Percentiles rank a stretch among this genome's conserved stretches.
phyloP scores from a whole-genome alignment of 2,113 vertebrate species.

The Hyla sarda region DNA sequence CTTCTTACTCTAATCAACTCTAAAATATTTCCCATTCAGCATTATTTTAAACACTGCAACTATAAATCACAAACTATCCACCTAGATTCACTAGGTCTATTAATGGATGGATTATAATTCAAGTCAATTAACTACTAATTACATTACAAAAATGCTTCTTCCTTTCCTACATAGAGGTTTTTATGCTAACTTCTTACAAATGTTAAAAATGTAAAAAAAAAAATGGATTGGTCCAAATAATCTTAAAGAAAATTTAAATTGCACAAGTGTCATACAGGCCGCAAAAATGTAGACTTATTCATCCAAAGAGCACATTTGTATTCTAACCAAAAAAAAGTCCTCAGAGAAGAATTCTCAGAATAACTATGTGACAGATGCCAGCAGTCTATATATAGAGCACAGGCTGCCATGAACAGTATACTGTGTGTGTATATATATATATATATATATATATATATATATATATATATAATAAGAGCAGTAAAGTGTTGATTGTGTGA shows the following conservation, averaged over 20 bases:
- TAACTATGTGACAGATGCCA: no score
- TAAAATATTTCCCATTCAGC: conserved; percentile 57
- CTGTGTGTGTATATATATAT: no score
- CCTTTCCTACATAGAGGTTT: neutral
- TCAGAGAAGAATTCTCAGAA: neutral
- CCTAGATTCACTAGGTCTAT: conserved; percentile 54
- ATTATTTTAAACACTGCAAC: conserved; percentile 52
- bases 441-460: no score
- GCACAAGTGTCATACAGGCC: neutral
- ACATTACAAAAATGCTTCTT: conserved; percentile 41
- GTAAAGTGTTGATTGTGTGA: no score
- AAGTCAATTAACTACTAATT: conserved; percentile 59
- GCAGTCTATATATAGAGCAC: no score
- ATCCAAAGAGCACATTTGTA: neutral
- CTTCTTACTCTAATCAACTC: conserved; percentile 53
- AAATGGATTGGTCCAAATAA: neutral
- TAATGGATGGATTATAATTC: conserved; percentile 58
- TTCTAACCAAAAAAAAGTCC: neutral
- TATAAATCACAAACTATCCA: conserved; percentile 55
- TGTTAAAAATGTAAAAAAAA: neutral
- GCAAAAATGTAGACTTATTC: neutral
- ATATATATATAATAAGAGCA: no score
- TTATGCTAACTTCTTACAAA: conserved; percentile 51
- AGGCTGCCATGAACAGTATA: no score
- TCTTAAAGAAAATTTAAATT: neutral